phyloP scores from a whole-genome alignment of 1,140 invertebrate species.

The Ips typographus region DNA sequence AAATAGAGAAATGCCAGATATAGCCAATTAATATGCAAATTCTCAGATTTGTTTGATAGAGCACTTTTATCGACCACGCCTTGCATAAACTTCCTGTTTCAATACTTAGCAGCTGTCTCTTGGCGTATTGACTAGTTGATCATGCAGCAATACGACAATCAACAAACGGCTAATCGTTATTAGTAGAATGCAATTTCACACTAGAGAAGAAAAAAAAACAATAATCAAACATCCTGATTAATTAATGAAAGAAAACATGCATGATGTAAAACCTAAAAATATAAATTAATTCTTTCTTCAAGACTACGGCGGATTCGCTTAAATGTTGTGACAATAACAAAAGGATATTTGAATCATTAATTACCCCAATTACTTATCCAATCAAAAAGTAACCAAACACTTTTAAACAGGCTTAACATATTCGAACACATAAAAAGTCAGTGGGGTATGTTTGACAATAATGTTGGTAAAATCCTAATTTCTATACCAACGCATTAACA shows the following conservation, averaged over 20 bases:
- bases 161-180: conserved; percentile 49
- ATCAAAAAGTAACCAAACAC: background rate
- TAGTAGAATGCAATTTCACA: conserved; percentile 15
- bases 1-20: conserved; percentile 14
- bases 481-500: conserved; percentile 21
- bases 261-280: conserved; percentile 12
- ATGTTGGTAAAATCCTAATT: conserved; percentile 12
- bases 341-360: background rate
- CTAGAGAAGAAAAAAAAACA: conserved; percentile 42
- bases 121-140: conserved; percentile 15
- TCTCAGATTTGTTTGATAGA: background rate
- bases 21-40: conserved; percentile 9
- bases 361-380: conserved; percentile 1
- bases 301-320: background rate
- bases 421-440: conserved; percentile 26
- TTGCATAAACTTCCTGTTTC: conserved; percentile 5
- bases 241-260: conserved; percentile 3
- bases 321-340: conserved; percentile 1
- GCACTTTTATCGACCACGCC: conserved; percentile 10
- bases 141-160: conserved; percentile 43
- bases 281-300: conserved; percentile 7
- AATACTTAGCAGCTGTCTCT: conserved; percentile 39
- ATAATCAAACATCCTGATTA: conserved; percentile 25
- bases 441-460: background rate
- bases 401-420: conserved; percentile 23